phyloP scores from a whole-genome alignment of 1,140 invertebrate species.

The Listronotus bonariensis region DNA sequence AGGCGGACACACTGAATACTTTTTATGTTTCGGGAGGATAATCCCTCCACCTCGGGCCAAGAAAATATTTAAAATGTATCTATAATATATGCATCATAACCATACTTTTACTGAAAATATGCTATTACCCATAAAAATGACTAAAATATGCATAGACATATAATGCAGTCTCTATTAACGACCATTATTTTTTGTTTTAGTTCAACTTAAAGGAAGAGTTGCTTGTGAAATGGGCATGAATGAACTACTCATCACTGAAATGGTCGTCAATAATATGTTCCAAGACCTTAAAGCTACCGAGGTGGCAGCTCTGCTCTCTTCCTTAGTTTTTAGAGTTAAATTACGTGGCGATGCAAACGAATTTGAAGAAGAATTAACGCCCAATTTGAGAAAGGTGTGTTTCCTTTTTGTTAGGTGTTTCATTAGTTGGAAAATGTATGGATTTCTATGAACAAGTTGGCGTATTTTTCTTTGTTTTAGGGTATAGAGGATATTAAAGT shows the following conservation, averaged over 20 bases:
- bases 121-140: too few relatives aligned
- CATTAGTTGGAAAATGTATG: background rate
- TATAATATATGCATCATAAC: too few relatives aligned
- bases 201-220: slow-evolving; percentile 88
- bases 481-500: slow-evolving; percentile 61
- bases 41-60: too few relatives aligned
- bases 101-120: too few relatives aligned
- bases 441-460: too few relatives aligned
- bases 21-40: too few relatives aligned
- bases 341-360: slow-evolving; percentile 52
- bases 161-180: too few relatives aligned
- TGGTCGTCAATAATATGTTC: slow-evolving; percentile 92
- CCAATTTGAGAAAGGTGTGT: slow-evolving; percentile 39
- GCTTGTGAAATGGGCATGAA: slow-evolving; percentile 95
- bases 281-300: slow-evolving; percentile 83
- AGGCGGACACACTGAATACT: too few relatives aligned
- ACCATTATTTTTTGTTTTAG: slow-evolving; percentile 57
- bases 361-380: slow-evolving; percentile 36
- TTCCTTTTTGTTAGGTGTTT: slow-evolving; percentile 4
- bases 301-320: slow-evolving; percentile 90
- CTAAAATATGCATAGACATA: too few relatives aligned
- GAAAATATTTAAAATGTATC: too few relatives aligned
- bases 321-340: slow-evolving; percentile 89
- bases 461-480: slow-evolving; percentile 54
- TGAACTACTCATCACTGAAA: slow-evolving; percentile 93